A percentile compares a stretch with the other conserved stretches of the same genome.
These are phyloP conservation scores for Synanthedon vespiformis DNA, from an alignment of 2,888 invertebrate species.

Conservation along the genomic window DNA sequence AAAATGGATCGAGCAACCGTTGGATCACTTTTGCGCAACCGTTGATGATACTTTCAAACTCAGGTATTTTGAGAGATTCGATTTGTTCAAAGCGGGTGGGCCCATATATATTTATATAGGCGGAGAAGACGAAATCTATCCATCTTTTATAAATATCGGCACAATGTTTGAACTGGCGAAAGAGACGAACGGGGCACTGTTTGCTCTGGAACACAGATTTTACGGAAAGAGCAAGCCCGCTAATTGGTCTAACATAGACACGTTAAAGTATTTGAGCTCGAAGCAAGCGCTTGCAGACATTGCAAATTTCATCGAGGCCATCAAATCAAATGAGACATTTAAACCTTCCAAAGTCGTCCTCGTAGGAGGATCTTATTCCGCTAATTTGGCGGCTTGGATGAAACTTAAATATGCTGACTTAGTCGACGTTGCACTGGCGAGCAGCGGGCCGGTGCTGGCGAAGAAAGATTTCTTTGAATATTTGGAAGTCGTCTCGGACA, in stretches of 20 bases:
- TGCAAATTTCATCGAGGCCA: conserved; percentile 26
- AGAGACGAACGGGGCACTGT: conserved; percentile 53
- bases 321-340: conserved; percentile 28
- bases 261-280: conserved; percentile 40
- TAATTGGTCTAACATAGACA: conserved; percentile 24
- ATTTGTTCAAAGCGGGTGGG: conserved; percentile 34
- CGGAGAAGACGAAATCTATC: conserved; percentile 37
- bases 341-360: conserved; percentile 43
- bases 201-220: conserved; percentile 47
- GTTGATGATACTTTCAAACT: conserved; percentile 42
- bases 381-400: conserved; percentile 58
- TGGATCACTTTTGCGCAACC: conserved; percentile 41
- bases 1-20: conserved; percentile 39
- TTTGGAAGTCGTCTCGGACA: conserved; percentile 43
- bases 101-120: conserved; percentile 46
- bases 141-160: conserved; percentile 34
- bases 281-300: conserved; percentile 50
- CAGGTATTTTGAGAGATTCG: conserved; percentile 44
- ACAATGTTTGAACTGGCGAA: conserved; percentile 42
- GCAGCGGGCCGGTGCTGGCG: conserved; percentile 53
- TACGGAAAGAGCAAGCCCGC: conserved; percentile 52
- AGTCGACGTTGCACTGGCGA: conserved; percentile 48
- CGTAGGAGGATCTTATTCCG: conserved; percentile 53
- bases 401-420: conserved; percentile 42
- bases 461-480: conserved; percentile 53